Percentiles rank a stretch among this genome's conserved stretches.
Evolutionary conservation across 92 coral and sea anemone species (phyloP).

Genomic region (Desmophyllum pertusum): DNA sequence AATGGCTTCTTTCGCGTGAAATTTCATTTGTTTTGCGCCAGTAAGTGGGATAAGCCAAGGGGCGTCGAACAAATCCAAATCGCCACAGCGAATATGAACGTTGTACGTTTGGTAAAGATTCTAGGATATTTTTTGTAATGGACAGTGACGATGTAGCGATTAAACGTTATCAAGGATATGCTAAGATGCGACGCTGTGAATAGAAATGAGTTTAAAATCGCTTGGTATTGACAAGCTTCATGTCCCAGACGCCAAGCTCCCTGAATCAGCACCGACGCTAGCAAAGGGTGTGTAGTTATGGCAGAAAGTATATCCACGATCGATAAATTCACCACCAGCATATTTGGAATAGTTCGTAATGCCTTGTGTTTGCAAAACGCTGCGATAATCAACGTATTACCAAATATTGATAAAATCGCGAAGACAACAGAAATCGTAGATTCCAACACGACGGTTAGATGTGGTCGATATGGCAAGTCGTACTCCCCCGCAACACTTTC

Average conservation of each 20-base stretch:
- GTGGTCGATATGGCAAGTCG: background rate
- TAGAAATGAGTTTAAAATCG: constrained; percentile 20
- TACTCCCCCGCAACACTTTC: background rate
- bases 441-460: background rate
- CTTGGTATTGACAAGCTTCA: constrained; percentile 29
- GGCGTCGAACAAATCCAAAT: constrained; percentile 1
- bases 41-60: background rate
- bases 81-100: background rate
- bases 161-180: constrained; percentile 7
- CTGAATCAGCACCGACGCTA: constrained; percentile 5
- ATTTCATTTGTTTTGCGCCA: background rate
- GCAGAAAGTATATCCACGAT: constrained; percentile 8
- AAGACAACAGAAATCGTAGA: background rate
- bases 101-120: background rate
- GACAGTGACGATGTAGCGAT: constrained; percentile 23
- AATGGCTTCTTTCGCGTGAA: constrained; percentile 27
- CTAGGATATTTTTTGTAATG: constrained; percentile 6
- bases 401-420: constrained; percentile 2
- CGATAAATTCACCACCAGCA: constrained; percentile 31
- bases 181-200: constrained; percentile 20
- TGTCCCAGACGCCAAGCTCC: constrained; percentile 22
- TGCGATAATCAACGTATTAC: constrained; percentile 1
- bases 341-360: constrained; percentile 18
- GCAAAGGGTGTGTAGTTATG: constrained; percentile 18
- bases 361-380: constrained; percentile 8